Evolutionary conservation across 2,888 invertebrate genomes (phyloP), one percentile per base, ranked within the genome.

Genomic region (Melinaea menophilus): DNA sequence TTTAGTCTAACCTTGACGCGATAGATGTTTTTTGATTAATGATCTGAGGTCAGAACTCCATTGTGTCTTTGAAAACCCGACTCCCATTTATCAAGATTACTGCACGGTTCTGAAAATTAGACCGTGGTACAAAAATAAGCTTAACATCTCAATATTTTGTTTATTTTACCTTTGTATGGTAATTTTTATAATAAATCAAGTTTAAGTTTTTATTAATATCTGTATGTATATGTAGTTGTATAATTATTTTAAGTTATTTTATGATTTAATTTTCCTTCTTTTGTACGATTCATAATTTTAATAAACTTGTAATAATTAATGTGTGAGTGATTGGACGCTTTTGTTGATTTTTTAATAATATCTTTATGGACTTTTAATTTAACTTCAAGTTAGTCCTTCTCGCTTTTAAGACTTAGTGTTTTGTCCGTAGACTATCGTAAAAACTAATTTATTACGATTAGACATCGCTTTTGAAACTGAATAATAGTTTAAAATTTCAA

Each of bases 71-170:
- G 82, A 86, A 84, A 85, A 82, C 82, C 82, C 82, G 82, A 79
- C 84, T 80, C 81, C 85, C 87, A 88, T 89, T 89, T 88, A 90
- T 90, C 90, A 90, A 86, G 89, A 88, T 89, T 86, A 88, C 85
- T 79, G 82, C 80, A 80, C 82, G 78, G 80, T 79, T 81, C 79
- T 82, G 83, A 80, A 86, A 87, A 88, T 88, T 86, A 88, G 85
- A 79, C 75, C 65, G 66, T 68, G 78, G 80, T 73, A 70, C 75
- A 82, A 84, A 76, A 45, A 75, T 70, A 76, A 51, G 11, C 51
- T 51, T 51, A 51, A 51, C 51, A 51, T 51, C 51, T 51, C 31
- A 51, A 51, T 51, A 48, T 13, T 48, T 48, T 51, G 51, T 51
- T 51, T 51, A 51, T 51, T 31, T 51, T 51, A 51, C 51, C 51